Evolutionary conservation across 2,113 vertebrate species (phyloP).

Genomic region (Cyrtonyx montezumae): DNA sequence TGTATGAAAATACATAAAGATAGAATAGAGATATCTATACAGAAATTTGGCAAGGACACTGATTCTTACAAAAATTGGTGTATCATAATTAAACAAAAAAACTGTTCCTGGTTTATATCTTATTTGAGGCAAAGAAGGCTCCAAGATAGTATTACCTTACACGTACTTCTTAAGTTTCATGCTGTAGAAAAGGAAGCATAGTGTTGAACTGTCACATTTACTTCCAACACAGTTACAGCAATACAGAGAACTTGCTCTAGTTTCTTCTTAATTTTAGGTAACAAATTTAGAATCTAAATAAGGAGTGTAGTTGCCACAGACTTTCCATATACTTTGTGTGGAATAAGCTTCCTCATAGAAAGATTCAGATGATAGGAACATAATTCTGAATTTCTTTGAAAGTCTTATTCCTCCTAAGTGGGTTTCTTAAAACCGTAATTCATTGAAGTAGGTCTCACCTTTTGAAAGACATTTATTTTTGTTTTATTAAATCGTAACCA

Average conservation of each 20-base stretch:
- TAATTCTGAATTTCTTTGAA: neutral
- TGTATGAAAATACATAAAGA: neutral
- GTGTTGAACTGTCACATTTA: neutral
- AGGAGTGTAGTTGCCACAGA: neutral
- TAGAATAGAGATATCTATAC: neutral
- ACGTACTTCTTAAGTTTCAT: neutral
- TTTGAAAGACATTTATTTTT: neutral
- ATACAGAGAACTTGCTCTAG: neutral
- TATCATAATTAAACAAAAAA: constrained; percentile 2
- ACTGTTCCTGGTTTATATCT: constrained; percentile 27
- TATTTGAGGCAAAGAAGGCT: neutral
- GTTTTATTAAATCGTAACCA: neutral
- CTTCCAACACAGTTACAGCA: neutral
- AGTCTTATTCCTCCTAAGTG: neutral
- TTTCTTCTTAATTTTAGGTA: neutral
- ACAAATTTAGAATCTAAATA: neutral
- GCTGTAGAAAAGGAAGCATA: neutral
- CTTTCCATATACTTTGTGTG: neutral
- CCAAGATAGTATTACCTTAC: neutral
- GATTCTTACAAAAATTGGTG: neutral
- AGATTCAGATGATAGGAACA: neutral
- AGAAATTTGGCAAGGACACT: neutral
- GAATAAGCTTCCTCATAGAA: neutral
- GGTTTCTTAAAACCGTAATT: neutral
- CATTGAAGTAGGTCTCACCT: neutral